Evolutionary conservation across 2,888 invertebrate species (phyloP), one percentile per base, ranked within the genome.

Genomic region (Drosophila nigritarsus): DNA sequence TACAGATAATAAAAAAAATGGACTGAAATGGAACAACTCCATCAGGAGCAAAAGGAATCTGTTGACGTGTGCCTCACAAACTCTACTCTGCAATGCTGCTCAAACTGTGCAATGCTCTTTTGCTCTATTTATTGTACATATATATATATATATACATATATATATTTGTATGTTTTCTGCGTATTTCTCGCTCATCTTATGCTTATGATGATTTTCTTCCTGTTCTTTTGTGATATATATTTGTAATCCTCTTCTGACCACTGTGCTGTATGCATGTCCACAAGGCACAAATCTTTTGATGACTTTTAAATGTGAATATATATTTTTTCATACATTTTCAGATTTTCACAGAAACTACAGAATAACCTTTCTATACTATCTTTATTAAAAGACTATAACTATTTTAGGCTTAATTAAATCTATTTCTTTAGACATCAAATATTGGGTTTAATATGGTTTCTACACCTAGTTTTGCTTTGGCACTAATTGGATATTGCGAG

Each of bases 71-170:
- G 72, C 27, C 53, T 50, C 27, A 36, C 18, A 27, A 63, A 18
- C 45, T 69, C 59, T 55, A 55, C 48, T 74, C 45, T 34, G 42
- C 67, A 59, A 54, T 65, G 56, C 65, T 73, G 32, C 61, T 68
- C 49, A 66, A 72, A 72, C 86, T 85, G 80, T 85, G 63, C 60
- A 74, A 48, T 51, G 56, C 60, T 59, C 29, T 63, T 18, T 38
- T 24, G 48, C 45, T 64, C 6, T 62, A n/a, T 59, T n/a, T 61
- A n/a, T 50, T 18, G 49, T 32, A 11, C 9, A 32, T 54, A 48
- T 48, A 24, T 51, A 24, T 40, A 42, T 51, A 0, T 51, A 9
- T 64, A 24, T 49, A 45, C 45, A n/a, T 65, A 18, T 45, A 48
- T 38, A 30, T 68, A 27, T 51, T 48, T 42, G 20, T 64, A 38